Conservation (phyloP, 2,888 invertebrate genomes). For the Chrysolina americana region DNA sequence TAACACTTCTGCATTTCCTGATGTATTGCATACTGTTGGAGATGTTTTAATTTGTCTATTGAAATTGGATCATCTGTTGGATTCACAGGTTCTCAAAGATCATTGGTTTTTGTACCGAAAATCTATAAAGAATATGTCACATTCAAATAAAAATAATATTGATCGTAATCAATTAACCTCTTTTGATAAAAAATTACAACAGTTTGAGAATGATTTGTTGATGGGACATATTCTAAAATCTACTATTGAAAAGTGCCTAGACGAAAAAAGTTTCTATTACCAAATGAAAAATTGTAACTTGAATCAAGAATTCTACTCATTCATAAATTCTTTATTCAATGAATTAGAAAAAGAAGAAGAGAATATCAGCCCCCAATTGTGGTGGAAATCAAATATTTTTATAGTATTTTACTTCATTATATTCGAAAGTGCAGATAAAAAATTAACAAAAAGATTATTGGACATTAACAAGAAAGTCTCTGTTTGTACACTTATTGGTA, state of each 20-base stretch:
- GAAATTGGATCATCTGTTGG: constrained; percentile 79
- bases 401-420: constrained; percentile 79
- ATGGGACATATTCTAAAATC: constrained; percentile 80
- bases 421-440: constrained; percentile 85
- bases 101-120: constrained; percentile 87
- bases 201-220: constrained; percentile 78
- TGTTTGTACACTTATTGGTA: constrained; percentile 84
- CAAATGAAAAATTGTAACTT: constrained; percentile 65
- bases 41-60: constrained; percentile 78
- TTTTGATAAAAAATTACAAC: constrained; percentile 80
- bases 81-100: constrained; percentile 72
- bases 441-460: constrained; percentile 79
- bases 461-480: constrained; percentile 86
- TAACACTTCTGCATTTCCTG: constrained; percentile 64
- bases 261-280: constrained; percentile 59
- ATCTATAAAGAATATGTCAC: constrained; percentile 79
- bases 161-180: constrained; percentile 76
- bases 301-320: constrained; percentile 76
- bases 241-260: constrained; percentile 63
- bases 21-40: constrained; percentile 74
- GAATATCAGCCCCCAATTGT: constrained; percentile 73
- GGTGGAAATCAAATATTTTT: constrained; percentile 78
- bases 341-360: constrained; percentile 77
- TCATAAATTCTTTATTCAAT: constrained; percentile 75
- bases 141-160: constrained; percentile 74